Evolutionary conservation across 2,113 vertebrate species (phyloP).

Genomic region (Halcyon senegalensis): DNA sequence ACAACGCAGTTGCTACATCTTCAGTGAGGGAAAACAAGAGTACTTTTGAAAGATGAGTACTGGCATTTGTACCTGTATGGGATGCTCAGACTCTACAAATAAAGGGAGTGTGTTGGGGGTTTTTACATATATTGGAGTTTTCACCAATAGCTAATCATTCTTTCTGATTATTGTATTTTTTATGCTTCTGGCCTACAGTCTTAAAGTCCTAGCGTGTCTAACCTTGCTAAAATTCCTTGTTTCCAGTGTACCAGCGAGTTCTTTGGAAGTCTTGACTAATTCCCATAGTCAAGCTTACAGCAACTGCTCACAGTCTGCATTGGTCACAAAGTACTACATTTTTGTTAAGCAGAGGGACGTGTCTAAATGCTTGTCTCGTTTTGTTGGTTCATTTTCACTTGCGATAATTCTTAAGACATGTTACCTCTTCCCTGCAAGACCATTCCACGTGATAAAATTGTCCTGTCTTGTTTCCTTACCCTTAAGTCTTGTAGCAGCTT

Average conservation of each 20-base stretch:
- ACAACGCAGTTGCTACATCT: neutral
- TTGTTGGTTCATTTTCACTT: neutral
- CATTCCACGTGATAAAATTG: neutral
- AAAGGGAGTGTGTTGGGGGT: rapidly evolving
- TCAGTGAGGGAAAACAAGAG: neutral
- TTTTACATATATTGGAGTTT: neutral
- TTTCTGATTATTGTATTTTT: neutral
- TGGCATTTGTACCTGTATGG: neutral
- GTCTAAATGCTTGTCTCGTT: neutral
- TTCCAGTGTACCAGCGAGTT: neutral
- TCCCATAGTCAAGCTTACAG: neutral
- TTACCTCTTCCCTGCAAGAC: neutral
- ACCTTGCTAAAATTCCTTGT: neutral
- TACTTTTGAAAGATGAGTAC: neutral
- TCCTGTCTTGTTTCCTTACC: neutral
- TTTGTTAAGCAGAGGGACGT: neutral
- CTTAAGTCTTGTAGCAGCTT: neutral
- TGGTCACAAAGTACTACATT: neutral
- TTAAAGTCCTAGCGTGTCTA: neutral
- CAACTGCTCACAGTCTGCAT: neutral
- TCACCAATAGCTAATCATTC: neutral
- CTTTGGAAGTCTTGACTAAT: rapidly evolving
- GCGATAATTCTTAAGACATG: neutral
- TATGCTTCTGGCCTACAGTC: neutral
- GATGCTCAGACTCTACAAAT: neutral